phyloP scores from a whole-genome alignment of 1,140 invertebrate species.

The Cotesia glomerata region DNA sequence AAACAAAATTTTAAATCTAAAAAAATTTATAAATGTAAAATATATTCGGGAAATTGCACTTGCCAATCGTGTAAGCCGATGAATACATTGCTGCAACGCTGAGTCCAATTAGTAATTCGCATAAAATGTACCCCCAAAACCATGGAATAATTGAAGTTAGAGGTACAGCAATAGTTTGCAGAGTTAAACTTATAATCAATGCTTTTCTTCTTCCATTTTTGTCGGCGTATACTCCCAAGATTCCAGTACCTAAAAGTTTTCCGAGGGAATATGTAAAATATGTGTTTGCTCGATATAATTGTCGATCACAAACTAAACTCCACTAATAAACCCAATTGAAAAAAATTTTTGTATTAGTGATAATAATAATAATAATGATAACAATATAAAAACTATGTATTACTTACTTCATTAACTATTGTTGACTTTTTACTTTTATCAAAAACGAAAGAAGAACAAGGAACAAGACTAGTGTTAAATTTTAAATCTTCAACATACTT shows the following conservation, averaged over 20 bases:
- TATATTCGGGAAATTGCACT: constrained; percentile 37
- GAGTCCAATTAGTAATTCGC: constrained; percentile 64
- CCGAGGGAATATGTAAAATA: constrained; percentile 64
- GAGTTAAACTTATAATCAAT: constrained; percentile 59
- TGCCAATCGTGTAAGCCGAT: constrained; percentile 68
- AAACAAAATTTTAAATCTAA: too few relatives aligned
- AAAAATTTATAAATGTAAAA: too few relatives aligned
- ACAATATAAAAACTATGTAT: too few relatives aligned
- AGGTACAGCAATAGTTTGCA: constrained; percentile 63
- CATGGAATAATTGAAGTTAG: constrained; percentile 62
- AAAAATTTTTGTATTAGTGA: neutral
- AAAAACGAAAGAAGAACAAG: constrained; percentile 39
- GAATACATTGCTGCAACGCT: constrained; percentile 67
- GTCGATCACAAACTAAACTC: constrained; percentile 64
- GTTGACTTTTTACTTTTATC: too few relatives aligned
- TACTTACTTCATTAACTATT: constrained; percentile 31
- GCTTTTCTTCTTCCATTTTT: constrained; percentile 65
- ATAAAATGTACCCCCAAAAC: constrained; percentile 63
- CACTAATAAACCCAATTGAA: constrained; percentile 49
- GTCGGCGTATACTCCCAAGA: constrained; percentile 65
- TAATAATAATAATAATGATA: neutral
- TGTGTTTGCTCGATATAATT: constrained; percentile 58
- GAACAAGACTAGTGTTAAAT: constrained; percentile 40
- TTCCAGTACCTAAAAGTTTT: constrained; percentile 65
- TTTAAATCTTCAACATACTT: constrained; percentile 41